A percentile compares a stretch with the other conserved stretches of the same genome.
Conservation (phyloP, 2,888 invertebrate genomes). For the Belgica antarctica region DNA sequence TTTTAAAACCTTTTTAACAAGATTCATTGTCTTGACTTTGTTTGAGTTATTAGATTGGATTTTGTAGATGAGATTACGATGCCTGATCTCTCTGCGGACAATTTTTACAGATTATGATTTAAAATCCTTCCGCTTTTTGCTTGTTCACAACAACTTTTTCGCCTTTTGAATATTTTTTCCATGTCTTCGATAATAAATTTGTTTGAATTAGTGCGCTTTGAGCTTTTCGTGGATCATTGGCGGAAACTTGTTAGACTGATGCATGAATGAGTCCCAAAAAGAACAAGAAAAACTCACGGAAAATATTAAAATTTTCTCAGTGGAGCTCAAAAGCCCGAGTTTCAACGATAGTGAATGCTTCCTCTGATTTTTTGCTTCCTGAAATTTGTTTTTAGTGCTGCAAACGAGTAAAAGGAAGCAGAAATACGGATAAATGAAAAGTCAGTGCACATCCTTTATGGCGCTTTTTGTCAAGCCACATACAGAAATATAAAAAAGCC, state of each 20-base stretch:
- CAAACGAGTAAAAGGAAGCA: neutral
- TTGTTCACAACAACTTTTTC: conserved; percentile 17
- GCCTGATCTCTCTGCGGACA: neutral
- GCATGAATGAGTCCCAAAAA: neutral
- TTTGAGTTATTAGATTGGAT: conserved; percentile 1
- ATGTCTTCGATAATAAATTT: conserved; percentile 20
- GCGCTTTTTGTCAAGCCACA: conserved; percentile 2
- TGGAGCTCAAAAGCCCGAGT: neutral
- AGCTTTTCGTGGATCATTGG: conserved; percentile 27
- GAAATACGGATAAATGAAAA: conserved; percentile 15
- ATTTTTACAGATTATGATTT: conserved; percentile 23
- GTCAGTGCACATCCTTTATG: conserved; percentile 21
- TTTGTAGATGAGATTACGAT: neutral
- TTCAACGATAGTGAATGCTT: neutral
- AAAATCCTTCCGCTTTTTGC: neutral
- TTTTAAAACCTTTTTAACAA: conserved; percentile 24
- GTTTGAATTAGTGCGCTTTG: conserved; percentile 32
- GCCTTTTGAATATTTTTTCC: neutral
- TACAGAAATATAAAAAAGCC: neutral
- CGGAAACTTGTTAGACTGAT: conserved; percentile 3
- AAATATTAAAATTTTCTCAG: conserved; percentile 25
- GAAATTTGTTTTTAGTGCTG: neutral
- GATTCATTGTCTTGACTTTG: conserved; percentile 1
- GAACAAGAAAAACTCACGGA: neutral
- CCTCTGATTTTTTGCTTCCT: conserved; percentile 5